phyloP scores from a whole-genome alignment of 1,140 invertebrate species.

The Drosophila equinoxialis region DNA sequence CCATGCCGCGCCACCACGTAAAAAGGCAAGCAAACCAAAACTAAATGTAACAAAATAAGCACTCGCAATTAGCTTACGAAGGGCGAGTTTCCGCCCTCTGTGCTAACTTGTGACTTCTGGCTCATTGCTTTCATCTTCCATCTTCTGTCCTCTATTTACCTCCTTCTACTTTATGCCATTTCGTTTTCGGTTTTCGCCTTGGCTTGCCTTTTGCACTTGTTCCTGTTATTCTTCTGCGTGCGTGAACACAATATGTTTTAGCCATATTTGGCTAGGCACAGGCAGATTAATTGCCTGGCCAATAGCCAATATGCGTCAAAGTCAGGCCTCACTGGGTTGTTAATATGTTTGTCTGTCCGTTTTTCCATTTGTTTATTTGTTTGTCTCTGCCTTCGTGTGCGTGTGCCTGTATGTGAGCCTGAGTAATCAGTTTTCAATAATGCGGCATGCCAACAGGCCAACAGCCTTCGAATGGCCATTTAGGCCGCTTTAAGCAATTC shows the following conservation, averaged over 20 bases:
- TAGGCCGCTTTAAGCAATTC: conserved; percentile 7
- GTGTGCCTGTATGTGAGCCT: neutral
- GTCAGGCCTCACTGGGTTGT: conserved; percentile 50
- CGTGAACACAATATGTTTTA: conserved; percentile 58
- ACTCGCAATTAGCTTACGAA: conserved; percentile 1
- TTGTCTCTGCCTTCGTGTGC: neutral
- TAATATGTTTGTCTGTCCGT: conserved; percentile 52
- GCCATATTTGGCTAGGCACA: conserved; percentile 57
- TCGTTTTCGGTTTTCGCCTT: neutral
- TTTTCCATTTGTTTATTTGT: conserved; percentile 22
- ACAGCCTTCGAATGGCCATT: neutral
- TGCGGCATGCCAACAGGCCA: conserved; percentile 15
- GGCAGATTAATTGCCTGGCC: conserved; percentile 70
- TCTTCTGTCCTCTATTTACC: neutral
- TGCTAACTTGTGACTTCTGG: conserved; percentile 10
- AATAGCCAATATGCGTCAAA: conserved; percentile 73
- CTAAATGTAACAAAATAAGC: conserved; percentile 21
- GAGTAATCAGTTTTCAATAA: conserved; percentile 73
- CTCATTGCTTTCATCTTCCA: conserved; percentile 8
- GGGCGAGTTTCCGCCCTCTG: neutral
- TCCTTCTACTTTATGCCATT: neutral
- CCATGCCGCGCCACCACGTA: neutral
- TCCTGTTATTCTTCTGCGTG: conserved; percentile 58
- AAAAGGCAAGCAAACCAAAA: conserved; percentile 2
- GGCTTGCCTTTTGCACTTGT: conserved; percentile 10